Evolutionary conservation across 2,113 vertebrate species (phyloP), one percentile per base, ranked within the genome.

Genomic region (Myotis davidii): DNA sequence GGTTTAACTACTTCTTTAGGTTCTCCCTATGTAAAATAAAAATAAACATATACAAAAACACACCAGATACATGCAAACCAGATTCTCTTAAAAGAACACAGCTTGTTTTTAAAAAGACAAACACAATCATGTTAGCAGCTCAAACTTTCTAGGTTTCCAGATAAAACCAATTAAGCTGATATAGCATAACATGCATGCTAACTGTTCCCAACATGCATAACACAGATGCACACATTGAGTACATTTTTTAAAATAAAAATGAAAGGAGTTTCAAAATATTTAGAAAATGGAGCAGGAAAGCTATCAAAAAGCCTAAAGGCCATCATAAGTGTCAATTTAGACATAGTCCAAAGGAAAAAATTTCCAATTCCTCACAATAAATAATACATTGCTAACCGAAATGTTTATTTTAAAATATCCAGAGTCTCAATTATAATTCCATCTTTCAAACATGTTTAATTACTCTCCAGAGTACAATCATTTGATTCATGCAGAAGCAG

Each of bases 1-100:
- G 99, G 99, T 96, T 99, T 99, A 98, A 99, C 98, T 99, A 99
- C 98, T 98, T 99, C 99, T 97, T 98, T 97, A 97, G 98, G 98
- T 97, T 99, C 97, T 95, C 98, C 99, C 99, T 99, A 99, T 61
- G 98, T 64, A 78, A 98, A 97, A 94, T 90, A 98, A 97, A 98
- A 96, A 98, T 97, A 97, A 98, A 99, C 98, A 99, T 98, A 98
- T 96, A 98, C 98, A 98, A 98, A 96, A 95, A 97, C 98, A 99
- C 95, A 95, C 96, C 98, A 97, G 98, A 98, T 95, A 54, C 99
- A 99, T 99, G 98, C 98, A 98, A 97, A 83, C 97, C 94, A 93
- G 65, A 89, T 67, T 42, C 72, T 97, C 67, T 96, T 92, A 88
- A 98, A 94, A 73, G 67, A 96, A 86, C 50, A 95, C 0, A 14